Evolutionary conservation across 2,797 vertebrate genomes (phyloP).

Genomic region (Bovichtus diacanthus): DNA sequence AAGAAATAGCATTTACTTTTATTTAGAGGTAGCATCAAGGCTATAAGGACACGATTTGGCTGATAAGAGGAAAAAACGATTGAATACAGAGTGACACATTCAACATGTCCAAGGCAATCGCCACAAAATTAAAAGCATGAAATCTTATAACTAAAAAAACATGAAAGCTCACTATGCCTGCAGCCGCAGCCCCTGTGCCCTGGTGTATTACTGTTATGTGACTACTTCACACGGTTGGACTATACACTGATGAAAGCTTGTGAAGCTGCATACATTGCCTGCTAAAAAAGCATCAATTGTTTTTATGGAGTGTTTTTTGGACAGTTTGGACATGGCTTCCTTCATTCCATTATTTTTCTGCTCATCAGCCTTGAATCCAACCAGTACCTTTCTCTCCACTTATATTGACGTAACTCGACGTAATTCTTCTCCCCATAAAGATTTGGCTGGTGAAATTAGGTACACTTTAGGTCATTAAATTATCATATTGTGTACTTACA

Average conservation of each 20-base stretch:
- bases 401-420: background rate
- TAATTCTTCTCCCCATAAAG: background rate
- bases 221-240: background rate
- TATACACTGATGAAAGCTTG: background rate
- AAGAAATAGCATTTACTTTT: conserved; percentile 3
- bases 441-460: conserved; percentile 5
- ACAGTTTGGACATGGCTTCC: background rate
- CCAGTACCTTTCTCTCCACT: background rate
- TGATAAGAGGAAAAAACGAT: background rate
- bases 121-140: background rate
- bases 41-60: conserved; percentile 2
- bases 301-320: background rate
- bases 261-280: background rate
- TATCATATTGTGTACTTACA: background rate
- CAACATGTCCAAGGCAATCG: background rate
- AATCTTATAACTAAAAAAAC: background rate
- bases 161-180: background rate
- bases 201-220: background rate
- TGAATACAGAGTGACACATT: background rate
- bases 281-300: conserved; percentile 14
- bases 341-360: background rate
- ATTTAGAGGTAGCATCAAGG: background rate
- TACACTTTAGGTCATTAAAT: background rate
- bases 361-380: conserved; percentile 1
- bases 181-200: background rate